Evolutionary conservation across 2,888 invertebrate species (phyloP).

Genomic region (Oscheius sp.): DNA sequence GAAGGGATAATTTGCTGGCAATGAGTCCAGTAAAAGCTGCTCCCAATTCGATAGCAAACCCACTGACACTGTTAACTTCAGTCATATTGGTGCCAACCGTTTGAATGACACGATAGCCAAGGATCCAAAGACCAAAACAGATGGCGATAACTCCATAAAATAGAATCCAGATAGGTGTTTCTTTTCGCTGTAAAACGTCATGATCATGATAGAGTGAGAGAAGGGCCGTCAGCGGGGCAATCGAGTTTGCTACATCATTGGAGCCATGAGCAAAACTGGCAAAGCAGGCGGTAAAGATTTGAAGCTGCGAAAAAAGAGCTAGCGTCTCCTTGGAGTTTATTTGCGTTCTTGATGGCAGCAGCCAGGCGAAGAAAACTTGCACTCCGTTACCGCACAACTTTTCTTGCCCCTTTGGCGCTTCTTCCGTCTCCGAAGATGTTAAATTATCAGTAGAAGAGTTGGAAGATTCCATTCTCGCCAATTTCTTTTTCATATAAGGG

Average conservation of each 20-base stretch:
- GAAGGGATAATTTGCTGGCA: conserved; percentile 94
- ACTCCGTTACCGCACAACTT: neutral
- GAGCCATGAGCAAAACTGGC: conserved; percentile 99
- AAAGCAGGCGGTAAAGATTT: conserved; percentile 94
- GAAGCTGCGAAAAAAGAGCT: conserved; percentile 86
- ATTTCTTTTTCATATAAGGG: conserved; percentile 34
- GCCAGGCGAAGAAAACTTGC: conserved; percentile 50
- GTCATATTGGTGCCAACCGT: conserved; percentile 96
- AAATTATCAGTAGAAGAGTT: too few species aligned
- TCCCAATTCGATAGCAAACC: conserved; percentile 93
- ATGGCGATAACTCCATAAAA: conserved; percentile 94
- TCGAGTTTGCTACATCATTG: conserved; percentile 96
- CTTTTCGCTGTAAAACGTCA: conserved; percentile 79
- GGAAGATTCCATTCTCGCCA: neutral
- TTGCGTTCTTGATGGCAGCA: conserved; percentile 50
- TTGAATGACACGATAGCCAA: conserved; percentile 93
- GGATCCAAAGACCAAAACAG: conserved; percentile 90
- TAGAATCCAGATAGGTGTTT: conserved; percentile 88
- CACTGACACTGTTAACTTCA: conserved; percentile 93
- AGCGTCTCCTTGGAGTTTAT: conserved; percentile 54
- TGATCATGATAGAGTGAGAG: conserved; percentile 90
- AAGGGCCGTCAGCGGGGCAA: conserved; percentile 92
- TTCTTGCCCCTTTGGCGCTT: too few species aligned
- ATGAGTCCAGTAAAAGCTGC: conserved; percentile 93
- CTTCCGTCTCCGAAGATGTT: neutral